Evolutionary conservation across 1,140 invertebrate genomes (phyloP).

Genomic region (Drosophila mojavensis): DNA sequence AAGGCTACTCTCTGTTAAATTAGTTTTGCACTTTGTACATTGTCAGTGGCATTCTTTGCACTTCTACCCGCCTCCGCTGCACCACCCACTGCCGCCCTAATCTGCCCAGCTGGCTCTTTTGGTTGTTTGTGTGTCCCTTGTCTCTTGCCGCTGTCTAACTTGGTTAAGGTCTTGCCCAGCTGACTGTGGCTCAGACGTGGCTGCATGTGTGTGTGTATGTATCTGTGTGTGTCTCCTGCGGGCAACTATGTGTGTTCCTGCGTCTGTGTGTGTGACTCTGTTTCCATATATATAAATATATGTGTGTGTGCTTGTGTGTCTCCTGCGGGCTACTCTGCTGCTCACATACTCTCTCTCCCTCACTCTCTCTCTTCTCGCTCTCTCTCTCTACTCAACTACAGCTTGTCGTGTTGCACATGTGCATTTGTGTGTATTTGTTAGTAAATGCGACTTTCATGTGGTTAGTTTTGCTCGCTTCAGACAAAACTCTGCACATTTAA

Average conservation of each 20-base stretch:
- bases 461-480: slow-evolving; percentile 63
- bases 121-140: slow-evolving; percentile 26
- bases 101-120: slow-evolving; percentile 16
- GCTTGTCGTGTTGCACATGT: slow-evolving; percentile 74
- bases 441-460: slow-evolving; percentile 69
- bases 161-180: slow-evolving; percentile 37
- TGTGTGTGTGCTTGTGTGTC: slow-evolving; percentile 22
- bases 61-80: slow-evolving; percentile 42
- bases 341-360: slow-evolving; percentile 17
- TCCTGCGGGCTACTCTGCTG: slow-evolving; percentile 13
- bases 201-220: slow-evolving; percentile 2
- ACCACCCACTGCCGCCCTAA: background rate
- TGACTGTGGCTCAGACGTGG: slow-evolving; percentile 20
- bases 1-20: slow-evolving; percentile 77
- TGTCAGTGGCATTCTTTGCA: slow-evolving; percentile 82
- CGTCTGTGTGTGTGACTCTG: background rate
- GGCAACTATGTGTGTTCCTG: background rate
- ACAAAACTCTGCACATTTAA: slow-evolving; percentile 75
- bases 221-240: slow-evolving; percentile 23
- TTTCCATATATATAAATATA: background rate
- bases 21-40: slow-evolving; percentile 83
- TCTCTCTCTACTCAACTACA: slow-evolving; percentile 66
- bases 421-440: slow-evolving; percentile 59
- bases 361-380: slow-evolving; percentile 20
- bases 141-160: slow-evolving; percentile 33